These are phyloP conservation scores for Heterotis niloticus DNA, from an alignment of 2,113 vertebrate species.

Conservation along the genomic window DNA sequence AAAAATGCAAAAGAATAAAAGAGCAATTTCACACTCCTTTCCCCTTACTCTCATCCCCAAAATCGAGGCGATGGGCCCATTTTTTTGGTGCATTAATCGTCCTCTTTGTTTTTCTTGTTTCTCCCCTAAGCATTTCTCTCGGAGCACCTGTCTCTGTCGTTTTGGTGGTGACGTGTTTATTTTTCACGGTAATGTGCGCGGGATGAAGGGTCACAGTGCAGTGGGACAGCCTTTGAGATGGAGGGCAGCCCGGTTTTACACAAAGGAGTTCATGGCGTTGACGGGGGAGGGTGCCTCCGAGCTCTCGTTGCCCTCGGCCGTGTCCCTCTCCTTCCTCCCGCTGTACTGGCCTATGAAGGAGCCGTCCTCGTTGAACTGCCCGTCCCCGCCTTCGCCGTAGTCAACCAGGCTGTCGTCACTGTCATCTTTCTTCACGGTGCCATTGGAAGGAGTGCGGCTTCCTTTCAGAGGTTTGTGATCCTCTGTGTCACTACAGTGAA, in stretches of 20 bases:
- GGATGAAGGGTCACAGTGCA: conserved; percentile 51
- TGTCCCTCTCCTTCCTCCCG: conserved; percentile 95
- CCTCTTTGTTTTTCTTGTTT: conserved; percentile 49
- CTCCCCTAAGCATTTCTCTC: conserved; percentile 5
- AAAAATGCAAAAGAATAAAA: conserved; percentile 41
- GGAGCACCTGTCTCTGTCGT: background rate
- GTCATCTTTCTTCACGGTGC: conserved; percentile 93
- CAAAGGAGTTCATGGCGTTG: conserved; percentile 98
- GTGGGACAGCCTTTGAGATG: conserved; percentile 33
- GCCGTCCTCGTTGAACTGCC: conserved; percentile 96
- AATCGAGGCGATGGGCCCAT: background rate
- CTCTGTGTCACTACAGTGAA: conserved; percentile 79
- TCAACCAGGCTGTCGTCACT: conserved; percentile 96
- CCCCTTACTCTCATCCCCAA: background rate
- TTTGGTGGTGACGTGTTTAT: conserved; percentile 4
- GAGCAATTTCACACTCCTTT: conserved; percentile 33
- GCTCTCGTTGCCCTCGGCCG: conserved; percentile 93
- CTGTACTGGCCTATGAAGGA: conserved; percentile 98
- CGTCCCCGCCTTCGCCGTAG: conserved; percentile 95
- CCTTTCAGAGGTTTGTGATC: conserved; percentile 96
- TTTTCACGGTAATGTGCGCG: background rate
- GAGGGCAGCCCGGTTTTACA: conserved; percentile 57
- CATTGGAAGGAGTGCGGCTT: conserved; percentile 91
- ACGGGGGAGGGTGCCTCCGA: conserved; percentile 95
- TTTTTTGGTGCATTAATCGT: conserved; percentile 48